phyloP scores from a whole-genome alignment of 2,888 invertebrate species.

The Caenorhabditis doughertyi region DNA sequence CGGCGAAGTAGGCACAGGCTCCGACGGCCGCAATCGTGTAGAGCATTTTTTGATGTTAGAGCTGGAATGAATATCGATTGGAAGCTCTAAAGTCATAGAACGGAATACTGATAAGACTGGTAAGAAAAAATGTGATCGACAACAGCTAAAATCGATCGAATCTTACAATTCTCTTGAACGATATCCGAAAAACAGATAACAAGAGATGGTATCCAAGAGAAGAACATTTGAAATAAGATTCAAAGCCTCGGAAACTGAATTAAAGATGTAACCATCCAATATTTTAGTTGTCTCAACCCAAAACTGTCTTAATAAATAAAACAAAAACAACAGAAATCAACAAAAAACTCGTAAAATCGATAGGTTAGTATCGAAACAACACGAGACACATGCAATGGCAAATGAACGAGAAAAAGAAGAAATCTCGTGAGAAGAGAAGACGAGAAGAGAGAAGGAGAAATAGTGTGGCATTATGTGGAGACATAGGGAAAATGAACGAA shows the following conservation, averaged over 20 bases:
- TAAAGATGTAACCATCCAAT: too few relatives aligned
- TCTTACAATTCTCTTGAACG: too few relatives aligned
- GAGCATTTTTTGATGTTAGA: conserved; percentile 33
- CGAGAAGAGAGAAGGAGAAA: neutral
- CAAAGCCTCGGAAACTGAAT: too few relatives aligned
- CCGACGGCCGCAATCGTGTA: conserved; percentile 54
- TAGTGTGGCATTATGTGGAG: neutral
- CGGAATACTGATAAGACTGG: too few relatives aligned
- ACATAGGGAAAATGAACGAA: neutral
- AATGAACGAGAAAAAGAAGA: conserved; percentile 12
- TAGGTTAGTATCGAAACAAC: conserved; percentile 13
- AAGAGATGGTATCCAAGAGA: too few relatives aligned
- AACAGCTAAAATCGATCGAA: too few relatives aligned
- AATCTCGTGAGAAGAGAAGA: conserved; percentile 6
- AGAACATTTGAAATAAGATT: too few relatives aligned
- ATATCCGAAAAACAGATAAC: too few relatives aligned
- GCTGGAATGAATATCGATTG: too few relatives aligned
- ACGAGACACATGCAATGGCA: conserved; percentile 20
- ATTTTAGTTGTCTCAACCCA: too few relatives aligned
- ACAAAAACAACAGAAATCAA: neutral
- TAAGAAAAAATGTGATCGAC: too few relatives aligned
- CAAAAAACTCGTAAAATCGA: conserved; percentile 15
- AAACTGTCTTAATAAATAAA: neutral
- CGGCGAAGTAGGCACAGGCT: conserved; percentile 50
- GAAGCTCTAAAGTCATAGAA: too few relatives aligned